Base-by-base conservation (phyloP, 1,140 invertebrate species). In the Meloidogyne floridensis region DNA sequence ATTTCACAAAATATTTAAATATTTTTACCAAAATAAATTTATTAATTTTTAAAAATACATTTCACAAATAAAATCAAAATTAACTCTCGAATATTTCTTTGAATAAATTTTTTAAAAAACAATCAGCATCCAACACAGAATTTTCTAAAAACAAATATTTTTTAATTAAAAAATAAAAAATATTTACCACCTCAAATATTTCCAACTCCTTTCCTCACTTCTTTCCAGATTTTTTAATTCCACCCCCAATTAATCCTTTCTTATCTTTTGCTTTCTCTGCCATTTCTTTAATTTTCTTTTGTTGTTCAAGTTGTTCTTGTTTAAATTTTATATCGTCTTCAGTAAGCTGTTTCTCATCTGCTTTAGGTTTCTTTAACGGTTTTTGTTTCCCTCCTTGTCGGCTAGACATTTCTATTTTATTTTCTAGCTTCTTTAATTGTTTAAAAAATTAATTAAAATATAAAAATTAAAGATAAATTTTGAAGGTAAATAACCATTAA, bases 241-340 rank as follows among this genome's bases (percentile, higher is more conserved):
- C 59, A 7, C 59, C 59, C n/a, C 59, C 59, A 65, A 65, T 65
- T 65, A 65, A 65, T n/a, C 59, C 59, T 18, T 65, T 65, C 15
- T 65, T 65, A 65, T n/a, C 59, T 18, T 65, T 65, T 65, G 59
- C 59, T n/a, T 65, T 65, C 7, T 65, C 59, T 7, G 59, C 59
- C 59, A 65, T 5, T 65, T 65, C 59, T 18, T 65, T 65, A n/a
- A 65, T 18, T 65, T 65, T 65, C 59, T 65, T 65, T 65, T 65
- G 59, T 18, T 65, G 59, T 8, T 65, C 59, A 4, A 65, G 4
- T 11, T 65, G 59, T n/a, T 65, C 59, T n/a, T 65, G 59, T 18
- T 65, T 65, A 11, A 65, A 65, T 65, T 65, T 65, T 65, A 65
- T n/a, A 65, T 65, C 59, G n/a, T 65, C 59, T 65, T 65, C 59